These are phyloP conservation scores for Nasonovia ribisnigri DNA, from an alignment of 2,888 invertebrate genomes.

Conservation along the genomic window DNA sequence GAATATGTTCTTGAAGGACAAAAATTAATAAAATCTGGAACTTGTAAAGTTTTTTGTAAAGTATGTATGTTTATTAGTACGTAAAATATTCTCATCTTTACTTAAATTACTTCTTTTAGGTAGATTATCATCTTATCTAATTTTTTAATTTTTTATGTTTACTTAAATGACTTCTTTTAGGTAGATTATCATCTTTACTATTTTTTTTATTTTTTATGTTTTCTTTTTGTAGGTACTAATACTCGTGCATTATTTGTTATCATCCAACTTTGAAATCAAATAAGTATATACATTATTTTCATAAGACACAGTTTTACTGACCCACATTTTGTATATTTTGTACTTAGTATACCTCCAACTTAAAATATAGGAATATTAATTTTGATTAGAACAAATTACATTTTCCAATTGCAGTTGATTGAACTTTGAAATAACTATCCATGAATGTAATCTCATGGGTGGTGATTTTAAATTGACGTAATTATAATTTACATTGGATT, in stretches of 20 bases:
- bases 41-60: no score
- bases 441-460: neutral
- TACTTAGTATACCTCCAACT: neutral
- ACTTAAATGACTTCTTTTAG: no score
- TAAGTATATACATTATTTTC: neutral
- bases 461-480: neutral
- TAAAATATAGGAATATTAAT: neutral
- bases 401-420: neutral
- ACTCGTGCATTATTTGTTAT: neutral
- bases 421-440: neutral
- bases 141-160: no score
- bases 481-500: neutral
- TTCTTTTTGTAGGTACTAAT: no score
- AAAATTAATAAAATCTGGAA: neutral
- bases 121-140: no score
- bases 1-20: neutral
- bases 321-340: neutral
- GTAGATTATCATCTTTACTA: no score
- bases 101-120: neutral
- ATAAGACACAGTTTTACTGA: neutral
- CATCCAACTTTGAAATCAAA: neutral
- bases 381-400: neutral
- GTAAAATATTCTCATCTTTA: neutral
- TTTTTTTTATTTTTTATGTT: no score
- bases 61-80: neutral